Evolutionary conservation across 2,888 invertebrate genomes (phyloP).

Genomic region (Rotaria magnacalcarata): DNA sequence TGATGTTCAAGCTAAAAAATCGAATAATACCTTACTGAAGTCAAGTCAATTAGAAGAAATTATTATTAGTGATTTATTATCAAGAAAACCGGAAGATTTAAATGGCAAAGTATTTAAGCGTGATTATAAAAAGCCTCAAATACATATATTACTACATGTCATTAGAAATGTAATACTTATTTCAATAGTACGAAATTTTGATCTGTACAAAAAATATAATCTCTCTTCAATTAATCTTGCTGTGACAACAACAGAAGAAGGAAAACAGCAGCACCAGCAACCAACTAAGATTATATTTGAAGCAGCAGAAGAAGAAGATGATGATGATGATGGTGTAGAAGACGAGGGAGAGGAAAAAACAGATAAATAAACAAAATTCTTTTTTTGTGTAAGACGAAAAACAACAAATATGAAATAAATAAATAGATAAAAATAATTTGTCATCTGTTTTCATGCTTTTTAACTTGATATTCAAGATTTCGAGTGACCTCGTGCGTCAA

Average conservation of each 20-base stretch:
- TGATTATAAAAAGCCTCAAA: slow-evolving; percentile 20
- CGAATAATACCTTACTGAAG: not conserved
- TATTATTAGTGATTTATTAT: not conserved
- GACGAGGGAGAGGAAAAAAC: not conserved
- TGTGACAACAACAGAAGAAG: not conserved
- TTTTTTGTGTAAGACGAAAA: not conserved
- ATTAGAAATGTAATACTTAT: not conserved
- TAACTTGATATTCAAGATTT: not conserved
- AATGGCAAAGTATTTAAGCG: not conserved
- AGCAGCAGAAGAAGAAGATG: not conserved
- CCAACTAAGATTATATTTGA: not conserved
- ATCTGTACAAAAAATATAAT: slow-evolving; percentile 7
- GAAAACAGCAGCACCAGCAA: not conserved
- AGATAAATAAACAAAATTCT: not conserved
- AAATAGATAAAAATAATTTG: not conserved
- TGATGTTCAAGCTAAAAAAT: slow-evolving; percentile 30
- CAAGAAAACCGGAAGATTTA: not conserved
- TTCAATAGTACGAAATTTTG: slow-evolving; percentile 15
- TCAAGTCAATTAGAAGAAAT: slow-evolving; percentile 25
- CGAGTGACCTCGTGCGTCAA: not conserved
- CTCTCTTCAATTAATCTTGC: not conserved
- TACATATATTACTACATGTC: not conserved
- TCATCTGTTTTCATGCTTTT: not conserved
- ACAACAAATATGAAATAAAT: not conserved
- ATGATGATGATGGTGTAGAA: not conserved